Conservation (phyloP, 2,888 invertebrate species). For the Dyspetes luteomarginatus region DNA sequence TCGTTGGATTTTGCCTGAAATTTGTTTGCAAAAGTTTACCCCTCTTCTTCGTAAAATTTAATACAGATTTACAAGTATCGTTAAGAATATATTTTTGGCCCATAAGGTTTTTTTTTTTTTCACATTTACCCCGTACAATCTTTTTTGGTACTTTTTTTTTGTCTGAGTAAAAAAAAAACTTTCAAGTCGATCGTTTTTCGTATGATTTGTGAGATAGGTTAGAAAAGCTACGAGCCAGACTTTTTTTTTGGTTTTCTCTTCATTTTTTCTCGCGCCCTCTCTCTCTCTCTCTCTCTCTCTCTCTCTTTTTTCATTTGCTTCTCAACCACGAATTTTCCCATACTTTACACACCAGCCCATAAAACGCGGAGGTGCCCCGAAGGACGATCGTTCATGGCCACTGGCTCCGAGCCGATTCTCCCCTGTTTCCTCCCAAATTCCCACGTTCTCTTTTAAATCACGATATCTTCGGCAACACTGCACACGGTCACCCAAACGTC, state of each 20-base stretch:
- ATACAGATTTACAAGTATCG: constrained; percentile 10
- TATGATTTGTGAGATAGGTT: constrained; percentile 37
- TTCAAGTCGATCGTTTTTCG: constrained; percentile 41
- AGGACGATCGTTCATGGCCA: constrained; percentile 55
- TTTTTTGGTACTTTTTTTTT: not conserved
- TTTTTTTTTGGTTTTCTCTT: not conserved
- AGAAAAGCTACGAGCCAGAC: constrained; percentile 17
- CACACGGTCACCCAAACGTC: constrained; percentile 65
- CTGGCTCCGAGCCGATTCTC: constrained; percentile 53
- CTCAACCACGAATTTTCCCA: constrained; percentile 48
- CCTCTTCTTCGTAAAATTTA: not conserved
- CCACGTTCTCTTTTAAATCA: constrained; percentile 67
- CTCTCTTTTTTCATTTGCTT: constrained; percentile 46
- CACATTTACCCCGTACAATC: not conserved
- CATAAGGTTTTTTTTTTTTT: not conserved
- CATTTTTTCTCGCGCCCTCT: constrained; percentile 40
- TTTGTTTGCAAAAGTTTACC: constrained; percentile 24
- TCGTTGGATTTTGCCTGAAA: constrained; percentile 31
- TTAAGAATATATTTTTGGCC: not conserved
- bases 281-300: constrained; percentile 23
- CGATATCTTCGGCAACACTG: constrained; percentile 65
- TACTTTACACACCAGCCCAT: constrained; percentile 46
- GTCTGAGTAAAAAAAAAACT: constrained; percentile 1
- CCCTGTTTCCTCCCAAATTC: constrained; percentile 49
- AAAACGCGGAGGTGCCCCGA: constrained; percentile 21